These are phyloP conservation scores for Hippocampus zosterae DNA, from an alignment of 2,113 vertebrate species.

Conservation along the genomic window DNA sequence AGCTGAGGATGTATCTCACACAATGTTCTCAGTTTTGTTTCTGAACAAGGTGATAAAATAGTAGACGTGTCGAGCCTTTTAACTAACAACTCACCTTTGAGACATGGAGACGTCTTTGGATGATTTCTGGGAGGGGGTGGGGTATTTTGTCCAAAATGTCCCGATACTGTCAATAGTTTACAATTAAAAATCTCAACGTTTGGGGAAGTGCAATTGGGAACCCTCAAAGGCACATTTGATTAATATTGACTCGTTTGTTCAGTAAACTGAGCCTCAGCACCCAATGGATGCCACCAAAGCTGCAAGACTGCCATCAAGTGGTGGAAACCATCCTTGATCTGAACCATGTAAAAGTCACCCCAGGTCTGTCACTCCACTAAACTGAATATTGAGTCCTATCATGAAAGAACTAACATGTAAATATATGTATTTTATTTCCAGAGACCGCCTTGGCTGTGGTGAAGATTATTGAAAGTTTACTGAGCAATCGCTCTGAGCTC, in stretches of 20 bases:
- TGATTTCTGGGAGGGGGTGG: too few relatives aligned
- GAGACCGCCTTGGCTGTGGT: constrained; percentile 64
- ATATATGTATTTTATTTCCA: constrained; percentile 23
- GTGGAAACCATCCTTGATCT: constrained; percentile 71
- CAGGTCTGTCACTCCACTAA: constrained; percentile 62
- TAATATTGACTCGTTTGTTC: not conserved
- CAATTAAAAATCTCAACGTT: too few relatives aligned
- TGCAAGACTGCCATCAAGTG: constrained; percentile 69
- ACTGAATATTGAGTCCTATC: not conserved
- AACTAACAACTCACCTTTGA: too few relatives aligned
- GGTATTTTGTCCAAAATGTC: too few relatives aligned
- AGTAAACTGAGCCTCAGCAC: constrained; percentile 60
- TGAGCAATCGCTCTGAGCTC: constrained; percentile 43
- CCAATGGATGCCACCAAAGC: constrained; percentile 71
- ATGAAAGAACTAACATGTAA: not conserved
- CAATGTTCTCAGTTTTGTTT: too few relatives aligned
- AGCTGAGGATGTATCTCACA: not conserved
- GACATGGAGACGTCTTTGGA: too few relatives aligned
- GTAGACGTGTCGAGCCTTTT: too few relatives aligned
- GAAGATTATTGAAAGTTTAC: constrained; percentile 57
- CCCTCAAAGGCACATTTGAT: too few relatives aligned
- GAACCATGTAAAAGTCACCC: constrained; percentile 64
- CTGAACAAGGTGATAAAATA: too few relatives aligned
- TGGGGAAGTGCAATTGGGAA: too few relatives aligned
- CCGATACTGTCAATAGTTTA: too few relatives aligned